These are phyloP conservation scores for Myzus persicae DNA, from an alignment of 1,140 invertebrate species.

Conservation along the genomic window DNA sequence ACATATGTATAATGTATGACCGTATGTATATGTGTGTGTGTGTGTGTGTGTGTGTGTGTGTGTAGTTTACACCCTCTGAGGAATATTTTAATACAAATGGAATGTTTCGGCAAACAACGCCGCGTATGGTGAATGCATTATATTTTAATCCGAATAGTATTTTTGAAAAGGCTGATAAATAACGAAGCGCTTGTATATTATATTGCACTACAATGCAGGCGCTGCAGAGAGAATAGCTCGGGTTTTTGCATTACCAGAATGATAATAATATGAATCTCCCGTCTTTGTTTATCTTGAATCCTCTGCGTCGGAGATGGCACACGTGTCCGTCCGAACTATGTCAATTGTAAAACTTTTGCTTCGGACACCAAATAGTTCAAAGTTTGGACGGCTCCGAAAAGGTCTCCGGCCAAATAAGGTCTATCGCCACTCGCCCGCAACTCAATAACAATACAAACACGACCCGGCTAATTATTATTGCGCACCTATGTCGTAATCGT, in stretches of 20 bases:
- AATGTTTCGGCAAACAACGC: not conserved
- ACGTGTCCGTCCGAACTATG: not conserved
- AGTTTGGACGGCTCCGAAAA: not conserved
- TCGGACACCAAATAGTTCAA: not conserved
- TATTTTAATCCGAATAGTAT: conserved; percentile 13
- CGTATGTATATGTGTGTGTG: not conserved
- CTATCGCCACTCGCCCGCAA: not conserved
- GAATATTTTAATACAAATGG: conserved; percentile 16
- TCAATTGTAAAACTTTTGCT: conserved; percentile 1
- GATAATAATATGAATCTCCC: not conserved
- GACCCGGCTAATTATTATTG: not conserved
- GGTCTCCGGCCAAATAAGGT: not conserved
- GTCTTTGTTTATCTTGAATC: not conserved
- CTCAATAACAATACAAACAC: not conserved
- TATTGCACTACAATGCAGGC: not conserved
- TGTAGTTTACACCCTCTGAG: not conserved
- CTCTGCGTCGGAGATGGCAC: not conserved
- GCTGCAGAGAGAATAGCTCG: not conserved
- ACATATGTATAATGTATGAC: not conserved
- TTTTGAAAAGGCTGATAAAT: not conserved
- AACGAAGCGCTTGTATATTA: not conserved
- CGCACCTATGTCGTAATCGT: too few relatives aligned
- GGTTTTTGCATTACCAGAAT: not conserved
- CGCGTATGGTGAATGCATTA: not conserved
- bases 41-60: not conserved